Evolutionary conservation across 2,797 vertebrate species (phyloP).

Genomic region (Neosalanx taihuensis): DNA sequence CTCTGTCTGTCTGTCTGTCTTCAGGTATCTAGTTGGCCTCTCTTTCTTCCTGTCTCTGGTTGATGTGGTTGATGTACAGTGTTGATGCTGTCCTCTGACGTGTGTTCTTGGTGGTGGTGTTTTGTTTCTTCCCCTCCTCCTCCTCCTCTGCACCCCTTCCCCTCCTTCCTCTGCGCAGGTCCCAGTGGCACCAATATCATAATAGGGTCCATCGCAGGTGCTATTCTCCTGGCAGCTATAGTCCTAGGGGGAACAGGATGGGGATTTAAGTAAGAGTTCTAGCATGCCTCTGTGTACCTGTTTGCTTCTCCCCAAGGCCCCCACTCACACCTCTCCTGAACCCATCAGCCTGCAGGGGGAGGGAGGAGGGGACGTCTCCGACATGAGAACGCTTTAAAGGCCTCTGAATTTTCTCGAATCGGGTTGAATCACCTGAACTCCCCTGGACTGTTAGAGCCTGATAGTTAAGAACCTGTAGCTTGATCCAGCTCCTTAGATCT

Average conservation of each 20-base stretch:
- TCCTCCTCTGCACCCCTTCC: slow-evolving; percentile 34
- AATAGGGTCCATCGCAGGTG: slow-evolving; percentile 95
- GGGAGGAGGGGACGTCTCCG: slow-evolving; percentile 25
- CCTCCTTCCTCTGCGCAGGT: slow-evolving; percentile 81
- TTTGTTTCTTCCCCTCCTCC: slow-evolving; percentile 61
- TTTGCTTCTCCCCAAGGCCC: slow-evolving; percentile 64
- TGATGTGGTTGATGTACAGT: slow-evolving; percentile 60
- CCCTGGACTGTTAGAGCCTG: background rate
- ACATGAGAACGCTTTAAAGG: slow-evolving; percentile 29
- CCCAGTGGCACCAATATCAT: slow-evolving; percentile 99
- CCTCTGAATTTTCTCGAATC: slow-evolving; percentile 26
- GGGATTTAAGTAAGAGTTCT: slow-evolving; percentile 96
- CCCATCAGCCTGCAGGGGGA: slow-evolving; percentile 19
- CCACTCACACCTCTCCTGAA: slow-evolving; percentile 37
- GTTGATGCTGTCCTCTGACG: slow-evolving; percentile 66
- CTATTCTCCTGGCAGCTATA: slow-evolving; percentile 95
- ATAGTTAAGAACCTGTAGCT: too few relatives aligned
- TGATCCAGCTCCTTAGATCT: too few relatives aligned
- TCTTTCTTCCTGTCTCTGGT: slow-evolving; percentile 10
- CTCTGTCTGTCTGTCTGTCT: slow-evolving; percentile 35
- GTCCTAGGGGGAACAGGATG: slow-evolving; percentile 96
- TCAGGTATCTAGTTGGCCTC: background rate
- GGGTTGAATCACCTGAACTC: background rate
- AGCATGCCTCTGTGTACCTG: slow-evolving; percentile 74
- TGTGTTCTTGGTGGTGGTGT: slow-evolving; percentile 75